These are phyloP conservation scores for Sinotaia quadrata DNA, from an alignment of 2,888 invertebrate genomes.

Conservation along the genomic window DNA sequence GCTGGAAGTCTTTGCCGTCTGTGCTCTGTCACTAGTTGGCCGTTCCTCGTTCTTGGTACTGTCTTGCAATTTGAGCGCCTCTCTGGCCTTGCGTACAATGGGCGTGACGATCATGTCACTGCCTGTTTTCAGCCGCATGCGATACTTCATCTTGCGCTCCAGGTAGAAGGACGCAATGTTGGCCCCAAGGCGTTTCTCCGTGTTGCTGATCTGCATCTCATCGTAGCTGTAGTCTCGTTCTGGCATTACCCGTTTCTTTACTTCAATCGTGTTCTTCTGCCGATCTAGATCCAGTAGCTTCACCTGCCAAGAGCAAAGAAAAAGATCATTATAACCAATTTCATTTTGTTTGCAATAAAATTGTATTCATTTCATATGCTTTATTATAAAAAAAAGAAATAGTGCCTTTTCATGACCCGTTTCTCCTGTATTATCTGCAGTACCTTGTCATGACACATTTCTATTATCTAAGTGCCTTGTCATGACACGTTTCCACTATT, in stretches of 20 bases:
- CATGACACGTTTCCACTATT: too few relatives aligned
- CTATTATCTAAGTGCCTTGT: too few relatives aligned
- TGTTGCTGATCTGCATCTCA: conserved; percentile 49
- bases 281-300: conserved; percentile 62
- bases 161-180: conserved; percentile 55
- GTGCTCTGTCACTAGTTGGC: conserved; percentile 24
- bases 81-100: conserved; percentile 53
- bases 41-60: conserved; percentile 21
- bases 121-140: conserved; percentile 47
- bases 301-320: conserved; percentile 20
- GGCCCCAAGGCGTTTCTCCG: conserved; percentile 55
- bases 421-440: too few relatives aligned
- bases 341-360: background rate
- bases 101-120: conserved; percentile 54
- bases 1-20: conserved; percentile 24
- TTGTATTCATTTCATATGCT: background rate
- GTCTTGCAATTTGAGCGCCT: conserved; percentile 46
- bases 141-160: conserved; percentile 51
- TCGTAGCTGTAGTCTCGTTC: conserved; percentile 60
- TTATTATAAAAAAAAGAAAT: too few relatives aligned
- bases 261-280: conserved; percentile 56
- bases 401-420: too few relatives aligned
- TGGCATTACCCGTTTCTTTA: conserved; percentile 57
- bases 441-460: too few relatives aligned
- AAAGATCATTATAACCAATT: too few relatives aligned